Base-by-base conservation (phyloP, 2,888 invertebrate species). In the Leucoma salicis region DNA sequence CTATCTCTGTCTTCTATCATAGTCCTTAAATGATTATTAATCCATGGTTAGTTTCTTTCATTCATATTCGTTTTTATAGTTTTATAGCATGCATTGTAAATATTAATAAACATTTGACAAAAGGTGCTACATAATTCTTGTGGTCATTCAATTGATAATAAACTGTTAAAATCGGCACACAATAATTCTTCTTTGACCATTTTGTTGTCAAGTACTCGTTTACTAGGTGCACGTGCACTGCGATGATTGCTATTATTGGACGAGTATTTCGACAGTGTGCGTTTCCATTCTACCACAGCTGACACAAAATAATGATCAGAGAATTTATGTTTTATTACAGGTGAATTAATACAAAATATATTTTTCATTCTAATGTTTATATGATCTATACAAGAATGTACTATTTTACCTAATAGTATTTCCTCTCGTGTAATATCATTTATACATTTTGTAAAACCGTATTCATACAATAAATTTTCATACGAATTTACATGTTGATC, bases 331-430 rank as follows among this genome's bases (percentile, higher is more conserved):
- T n/a, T 16, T 14, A 39, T 39, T 14, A 39, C 24, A 1, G 34
- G 16, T 10, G 39, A 39, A 21, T 21, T 18, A 3, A 10, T 25
- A 25, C 3, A 16, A n/a, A n/a, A n/a, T 16, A 15, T 11, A 8
- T 5, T 2, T 14, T 8, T 7, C n/a, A 10, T 28, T 21, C 33
- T 12, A 14, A 33, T 34, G 18, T 34, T 34, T 10, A 39, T 39
- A 21, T 34, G 39, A 21, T 39, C 39, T 13, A 39, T 8, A 13
- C 34, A 39, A 3, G 39, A 39, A 29, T 39, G 12, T 13, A 39
- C 39, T 10, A 21, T 3, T 12, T 34, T 33, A 3, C 21, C 39
- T n/a, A 8, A 14, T 5, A 39, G 4, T 2, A 34, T 39, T 39
- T 39, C 39, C 14, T 34, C 34, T 13, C 39, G 27, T n/a, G 33